Base-by-base conservation (phyloP, 2,113 vertebrate species). In the Strix aluco region DNA sequence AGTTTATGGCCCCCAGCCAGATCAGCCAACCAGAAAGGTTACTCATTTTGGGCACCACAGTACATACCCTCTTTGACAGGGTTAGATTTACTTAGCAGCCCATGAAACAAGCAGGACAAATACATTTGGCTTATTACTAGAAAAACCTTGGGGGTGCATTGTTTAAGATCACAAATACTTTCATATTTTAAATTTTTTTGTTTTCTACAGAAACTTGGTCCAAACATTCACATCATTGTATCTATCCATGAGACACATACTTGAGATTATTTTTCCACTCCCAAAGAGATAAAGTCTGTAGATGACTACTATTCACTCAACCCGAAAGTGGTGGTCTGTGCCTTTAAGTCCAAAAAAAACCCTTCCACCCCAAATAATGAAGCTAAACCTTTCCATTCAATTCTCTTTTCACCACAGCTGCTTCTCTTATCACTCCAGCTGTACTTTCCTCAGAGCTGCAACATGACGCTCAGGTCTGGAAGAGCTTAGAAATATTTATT, bases 351-450 rank as follows among this genome's bases (percentile, higher is more conserved):
- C 51, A 46, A 65, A 88, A 88, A 58, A 86, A 81, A 49, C 21
- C 17, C 52, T 85, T 72, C 66, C 66, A 94, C 70, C 81, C 74
- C 86, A 86, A 91, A 72, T 70, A 94, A 85, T 11, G 32, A 94
- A 96, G 84, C 54, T 95, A 95, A 94, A 92, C 63, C 58, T 81
- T 78, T 84, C 84, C 58, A 77, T 49, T 71, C 46, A 19, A 63
- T 34, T 92, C 79, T 90, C 65, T 40, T 94, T 94, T 96, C 90
- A 47, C 52, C 80, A 83, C 82, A 97, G 94, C 93, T 97, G 94
- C 94, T 96, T 96, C 90, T 96, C 93, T 95, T 96, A 88, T 69
- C 90, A 70, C 44, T 94, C 77, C 92, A 90, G 90, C 70, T 73
- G 38, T 54, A 92, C 65, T 74, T n/a, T 95, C 52, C 86, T 94